Evolutionary conservation across 2,888 invertebrate species (phyloP), one percentile per base, ranked within the genome.

Genomic region (Idaea biselata): DNA sequence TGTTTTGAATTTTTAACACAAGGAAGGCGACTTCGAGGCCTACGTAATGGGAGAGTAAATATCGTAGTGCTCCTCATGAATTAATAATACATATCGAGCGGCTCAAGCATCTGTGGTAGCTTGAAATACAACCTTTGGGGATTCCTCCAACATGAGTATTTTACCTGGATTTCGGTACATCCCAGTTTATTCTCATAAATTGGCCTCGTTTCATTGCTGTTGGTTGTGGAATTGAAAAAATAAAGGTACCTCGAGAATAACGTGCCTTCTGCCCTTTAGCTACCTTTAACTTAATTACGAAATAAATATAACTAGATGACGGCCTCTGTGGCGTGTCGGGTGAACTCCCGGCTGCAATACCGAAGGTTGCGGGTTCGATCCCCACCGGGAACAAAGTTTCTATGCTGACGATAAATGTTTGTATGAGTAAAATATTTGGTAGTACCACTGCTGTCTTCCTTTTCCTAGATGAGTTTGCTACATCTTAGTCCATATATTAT

Each of bases 21-120:
- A 84, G 84, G 81, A 84, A 85, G 79, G 86, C 84, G 87, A 87
- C 86, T 84, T 77, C 68, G 75, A 81, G 81, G 80, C 80, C 83
- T 73, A 83, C 76, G 85, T 88, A 88, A 89, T 89, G 87, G 87
- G 80, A 82, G 83, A 84, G 87, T 89, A 90, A 90, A 90, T 88
- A 90, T 88, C 86, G 83, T 80, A 79, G 83, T 81, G 84, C 85
- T 87, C 83, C 84, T 86, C 84, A 86, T 85, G 85, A 83, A 87
- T 90, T 84, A 89, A 89, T 90, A 86, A 90, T 87, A 88, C 78
- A 87, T 84, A 85, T 78, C 75, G 78, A 78, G 60, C 65, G 78
- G 71, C 71, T 78, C 74, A 78, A 78, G 62, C 65, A 78, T 71
- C 72, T 74, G 73, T 75, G 79, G 79, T 81, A 80, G 74, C 77